Evolutionary conservation across 1,140 invertebrate genomes (phyloP).

Genomic region (Magallana angulata): DNA sequence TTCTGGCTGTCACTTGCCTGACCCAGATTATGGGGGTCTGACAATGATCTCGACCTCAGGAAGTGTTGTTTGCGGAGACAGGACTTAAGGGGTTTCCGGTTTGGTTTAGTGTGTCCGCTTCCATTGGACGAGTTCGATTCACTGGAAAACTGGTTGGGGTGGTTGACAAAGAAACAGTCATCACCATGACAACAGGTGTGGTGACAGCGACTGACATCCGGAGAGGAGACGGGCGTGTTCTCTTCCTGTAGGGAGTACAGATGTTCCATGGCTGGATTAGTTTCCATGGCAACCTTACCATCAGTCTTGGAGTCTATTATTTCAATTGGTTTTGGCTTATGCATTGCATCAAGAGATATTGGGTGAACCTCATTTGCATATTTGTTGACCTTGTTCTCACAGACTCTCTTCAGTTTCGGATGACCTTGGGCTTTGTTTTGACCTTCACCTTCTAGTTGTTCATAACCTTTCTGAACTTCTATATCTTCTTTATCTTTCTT

Average conservation of each 20-base stretch:
- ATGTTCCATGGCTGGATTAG: conserved; percentile 59
- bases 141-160: conserved; percentile 54
- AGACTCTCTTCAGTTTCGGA: conserved; percentile 38
- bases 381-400: conserved; percentile 57
- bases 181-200: conserved; percentile 50
- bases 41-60: conserved; percentile 67
- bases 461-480: conserved; percentile 32
- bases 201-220: conserved; percentile 56
- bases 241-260: conserved; percentile 70
- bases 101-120: conserved; percentile 59
- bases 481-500: conserved; percentile 40
- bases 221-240: conserved; percentile 66
- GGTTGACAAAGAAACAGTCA: conserved; percentile 54
- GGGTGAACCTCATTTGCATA: conserved; percentile 69
- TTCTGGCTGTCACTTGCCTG: conserved; percentile 60
- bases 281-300: conserved; percentile 52
- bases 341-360: conserved; percentile 37
- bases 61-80: conserved; percentile 71
- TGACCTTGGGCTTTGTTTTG: conserved; percentile 10
- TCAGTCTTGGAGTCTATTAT: conserved; percentile 44
- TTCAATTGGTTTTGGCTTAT: conserved; percentile 53
- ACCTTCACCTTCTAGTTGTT: background rate
- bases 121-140: conserved; percentile 61
- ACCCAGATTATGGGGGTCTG: conserved; percentile 61
- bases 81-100: conserved; percentile 73